A percentile compares a stretch with the other conserved stretches of the same genome.
phyloP scores from a whole-genome alignment of 2,888 invertebrate species.

The Dicycla oo region DNA sequence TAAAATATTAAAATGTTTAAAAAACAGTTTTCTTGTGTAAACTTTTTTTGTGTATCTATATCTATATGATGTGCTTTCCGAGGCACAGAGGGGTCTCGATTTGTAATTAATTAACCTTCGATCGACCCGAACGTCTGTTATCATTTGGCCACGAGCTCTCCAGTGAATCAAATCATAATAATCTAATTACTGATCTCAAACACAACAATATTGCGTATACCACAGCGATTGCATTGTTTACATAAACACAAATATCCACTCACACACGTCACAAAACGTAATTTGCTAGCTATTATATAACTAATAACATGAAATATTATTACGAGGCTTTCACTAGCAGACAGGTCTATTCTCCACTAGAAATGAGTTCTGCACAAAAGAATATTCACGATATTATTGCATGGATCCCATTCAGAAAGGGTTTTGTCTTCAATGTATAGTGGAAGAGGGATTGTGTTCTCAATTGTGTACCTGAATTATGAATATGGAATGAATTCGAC shows the following conservation, averaged over 20 bases:
- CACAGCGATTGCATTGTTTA: conserved; percentile 24
- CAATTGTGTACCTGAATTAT: conserved; percentile 48
- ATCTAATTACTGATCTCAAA: background rate
- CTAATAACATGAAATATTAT: conserved; percentile 56
- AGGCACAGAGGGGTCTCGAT: too few species aligned
- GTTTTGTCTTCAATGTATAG: conserved; percentile 69
- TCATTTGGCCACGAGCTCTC: background rate
- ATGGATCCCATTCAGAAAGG: conserved; percentile 64
- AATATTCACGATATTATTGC: conserved; percentile 68
- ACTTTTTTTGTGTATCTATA: too few species aligned
- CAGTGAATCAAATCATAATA: background rate
- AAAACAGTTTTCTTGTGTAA: too few species aligned
- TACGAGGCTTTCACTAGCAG: conserved; percentile 58
- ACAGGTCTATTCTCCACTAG: conserved; percentile 60
- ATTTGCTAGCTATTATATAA: conserved; percentile 36
- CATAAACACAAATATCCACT: conserved; percentile 19
- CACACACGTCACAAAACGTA: conserved; percentile 21
- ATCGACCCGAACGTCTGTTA: too few species aligned
- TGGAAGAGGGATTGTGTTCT: conserved; percentile 45
- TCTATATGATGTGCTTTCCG: too few species aligned
- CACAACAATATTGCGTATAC: background rate
- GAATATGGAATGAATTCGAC: conserved; percentile 44
- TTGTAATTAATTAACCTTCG: too few species aligned
- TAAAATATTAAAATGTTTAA: too few species aligned
- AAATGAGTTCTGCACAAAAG: conserved; percentile 71